Base-by-base conservation (phyloP, 2,797 vertebrate species). In the Arnoldichthys spilopterus region DNA sequence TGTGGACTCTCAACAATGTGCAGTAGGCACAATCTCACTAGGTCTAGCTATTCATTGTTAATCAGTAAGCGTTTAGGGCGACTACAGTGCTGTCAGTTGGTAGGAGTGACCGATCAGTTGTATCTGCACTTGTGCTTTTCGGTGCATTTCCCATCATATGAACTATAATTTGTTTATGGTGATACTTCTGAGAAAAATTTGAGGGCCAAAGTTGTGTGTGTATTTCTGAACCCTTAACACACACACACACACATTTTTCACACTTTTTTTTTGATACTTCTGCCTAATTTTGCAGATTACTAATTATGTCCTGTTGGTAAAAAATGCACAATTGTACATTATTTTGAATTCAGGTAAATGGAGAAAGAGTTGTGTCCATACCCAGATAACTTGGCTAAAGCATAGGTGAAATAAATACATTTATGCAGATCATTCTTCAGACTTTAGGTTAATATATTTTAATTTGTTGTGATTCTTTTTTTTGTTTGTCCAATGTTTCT, bases 181-280 rank as follows among this genome's bases (percentile, higher is more conserved):
- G n/a, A 61, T 40, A 12, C 11, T 63, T 63, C 8, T 34, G 6
- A 1, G n/a, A n/a, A n/a, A n/a, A n/a, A n/a, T 26, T 59, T 24
- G 64, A 77, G 64, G 53, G 51, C 74, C 64, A 49, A 69, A 69
- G 40, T 24, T 12, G 24, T 68, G 24, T 30, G 64, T 47, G 22
- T 47, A 28, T 9, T 24, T 28, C 22, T 28, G 18, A 20, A 18
- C 40, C 45, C 15, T 1, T 32, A 20, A 69, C n/a, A n/a, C n/a
- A 30, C 20, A 18, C 45, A 12, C 26, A 20, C 43, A 66, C 7
- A 66, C 6, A 1, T 30, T 28, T 45, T 26, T 40, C 45, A 49
- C 26, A 51, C 43, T 7, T 2, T 22, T 58, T 61, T 22, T 58
- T 68, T 47, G 9, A 45, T 68, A 67, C n/a, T 15, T 70, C 15